Percentiles rank a stretch among this genome's conserved stretches.
These are phyloP conservation scores for Columba guinea DNA, from an alignment of 2,797 vertebrate species.

Conservation along the genomic window DNA sequence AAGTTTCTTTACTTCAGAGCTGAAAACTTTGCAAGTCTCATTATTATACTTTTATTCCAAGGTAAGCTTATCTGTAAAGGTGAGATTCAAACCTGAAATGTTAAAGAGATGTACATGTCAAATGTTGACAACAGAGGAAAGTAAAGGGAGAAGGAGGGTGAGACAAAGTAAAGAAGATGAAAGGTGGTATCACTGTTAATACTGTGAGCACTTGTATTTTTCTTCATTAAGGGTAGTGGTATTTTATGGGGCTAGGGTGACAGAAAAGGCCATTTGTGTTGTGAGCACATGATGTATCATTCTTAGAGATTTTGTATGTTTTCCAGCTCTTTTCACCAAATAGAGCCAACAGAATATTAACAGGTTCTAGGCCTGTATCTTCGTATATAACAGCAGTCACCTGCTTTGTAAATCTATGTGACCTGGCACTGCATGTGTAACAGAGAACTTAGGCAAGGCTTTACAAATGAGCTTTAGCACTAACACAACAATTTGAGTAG, in stretches of 20 bases:
- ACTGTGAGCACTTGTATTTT: background rate
- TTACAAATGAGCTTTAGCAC: background rate
- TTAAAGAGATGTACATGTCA: background rate
- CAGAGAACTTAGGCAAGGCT: background rate
- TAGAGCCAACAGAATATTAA: background rate
- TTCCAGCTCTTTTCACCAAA: background rate
- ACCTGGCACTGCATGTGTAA: background rate
- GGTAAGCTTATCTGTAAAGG: background rate
- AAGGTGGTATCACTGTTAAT: background rate
- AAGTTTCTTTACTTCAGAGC: background rate
- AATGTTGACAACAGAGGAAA: background rate
- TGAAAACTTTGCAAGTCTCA: background rate
- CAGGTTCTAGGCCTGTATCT: background rate
- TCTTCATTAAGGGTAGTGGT: background rate
- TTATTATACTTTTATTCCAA: background rate
- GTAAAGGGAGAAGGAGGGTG: background rate
- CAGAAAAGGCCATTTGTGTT: background rate
- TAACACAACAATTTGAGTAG: background rate
- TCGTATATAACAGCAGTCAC: background rate
- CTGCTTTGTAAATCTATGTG: background rate
- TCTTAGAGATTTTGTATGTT: background rate
- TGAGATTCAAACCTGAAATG: background rate
- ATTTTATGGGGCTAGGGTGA: background rate
- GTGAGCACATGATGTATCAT: fast-evolving
- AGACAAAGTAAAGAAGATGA: background rate